These are phyloP conservation scores for Ispidina picta DNA, from an alignment of 2,797 vertebrate genomes.

Conservation along the genomic window DNA sequence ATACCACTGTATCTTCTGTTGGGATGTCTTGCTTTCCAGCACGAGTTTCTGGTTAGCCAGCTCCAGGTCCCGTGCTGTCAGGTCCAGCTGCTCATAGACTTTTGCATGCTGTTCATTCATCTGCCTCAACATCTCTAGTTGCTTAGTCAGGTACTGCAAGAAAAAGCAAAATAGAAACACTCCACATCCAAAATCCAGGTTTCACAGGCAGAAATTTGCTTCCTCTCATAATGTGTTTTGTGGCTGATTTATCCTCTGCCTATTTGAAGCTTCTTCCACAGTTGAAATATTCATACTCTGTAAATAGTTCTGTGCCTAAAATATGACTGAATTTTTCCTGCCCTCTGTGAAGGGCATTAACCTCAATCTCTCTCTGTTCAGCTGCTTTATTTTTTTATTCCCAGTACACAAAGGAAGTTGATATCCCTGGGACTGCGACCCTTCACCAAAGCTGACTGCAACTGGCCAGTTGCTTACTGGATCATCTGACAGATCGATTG, in stretches of 20 bases:
- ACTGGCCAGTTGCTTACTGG: neutral
- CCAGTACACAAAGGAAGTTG: neutral
- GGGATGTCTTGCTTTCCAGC: constrained; percentile 93
- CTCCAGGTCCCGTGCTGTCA: constrained; percentile 92
- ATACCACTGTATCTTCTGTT: constrained; percentile 96
- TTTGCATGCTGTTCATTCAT: constrained; percentile 97
- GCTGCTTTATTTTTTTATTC: constrained; percentile 20
- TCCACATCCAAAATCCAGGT: neutral
- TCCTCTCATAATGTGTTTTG: neutral
- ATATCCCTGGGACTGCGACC: constrained; percentile 3
- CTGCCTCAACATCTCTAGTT: constrained; percentile 91
- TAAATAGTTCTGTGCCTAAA: neutral
- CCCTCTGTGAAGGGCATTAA: neutral
- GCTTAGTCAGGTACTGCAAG: constrained; percentile 92
- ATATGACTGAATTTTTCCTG: neutral
- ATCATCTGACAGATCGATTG: neutral
- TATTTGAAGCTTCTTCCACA: neutral
- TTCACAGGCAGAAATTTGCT: neutral
- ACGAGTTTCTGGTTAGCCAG: constrained; percentile 94
- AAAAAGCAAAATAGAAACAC: neutral
- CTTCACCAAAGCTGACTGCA: neutral
- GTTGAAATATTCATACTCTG: neutral
- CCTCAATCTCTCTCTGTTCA: neutral
- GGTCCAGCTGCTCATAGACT: constrained; percentile 96
- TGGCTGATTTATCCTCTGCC: neutral